Conservation (phyloP, 2,113 vertebrate genomes). For the Dendropsophus ebraccatus region DNA sequence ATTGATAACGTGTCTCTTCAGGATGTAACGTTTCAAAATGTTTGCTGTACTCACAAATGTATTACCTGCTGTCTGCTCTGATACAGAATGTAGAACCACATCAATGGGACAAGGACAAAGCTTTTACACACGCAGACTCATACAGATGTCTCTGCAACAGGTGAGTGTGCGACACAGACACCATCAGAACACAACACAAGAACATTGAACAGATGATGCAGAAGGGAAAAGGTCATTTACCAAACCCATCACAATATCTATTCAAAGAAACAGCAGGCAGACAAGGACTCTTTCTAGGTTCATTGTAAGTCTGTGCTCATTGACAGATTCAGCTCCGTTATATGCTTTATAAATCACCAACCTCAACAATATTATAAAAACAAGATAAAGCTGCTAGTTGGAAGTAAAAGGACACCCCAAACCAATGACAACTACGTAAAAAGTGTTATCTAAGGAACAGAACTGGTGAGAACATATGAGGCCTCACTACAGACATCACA, state of each 20-base stretch:
- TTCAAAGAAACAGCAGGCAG: no score
- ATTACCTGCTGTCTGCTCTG: neutral
- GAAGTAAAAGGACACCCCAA: neutral
- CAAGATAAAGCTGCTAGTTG: neutral
- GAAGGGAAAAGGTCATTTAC: neutral
- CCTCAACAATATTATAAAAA: no score
- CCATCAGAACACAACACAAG: neutral
- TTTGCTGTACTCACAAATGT: no score
- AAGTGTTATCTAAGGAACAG: neutral
- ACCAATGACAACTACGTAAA: neutral
- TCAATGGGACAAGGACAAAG: conserved; percentile 98
- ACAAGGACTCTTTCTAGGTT: no score
- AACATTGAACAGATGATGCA: neutral
- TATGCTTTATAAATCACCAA: neutral
- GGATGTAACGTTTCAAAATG: no score
- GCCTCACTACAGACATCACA: neutral
- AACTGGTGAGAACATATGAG: neutral
- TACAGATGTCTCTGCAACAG: conserved; percentile 88
- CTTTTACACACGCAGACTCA: conserved; percentile 87
- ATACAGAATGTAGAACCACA: conserved; percentile 63
- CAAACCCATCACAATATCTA: no score
- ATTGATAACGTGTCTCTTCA: no score
- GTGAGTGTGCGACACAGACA: conserved; percentile 70
- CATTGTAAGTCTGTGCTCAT: neutral
- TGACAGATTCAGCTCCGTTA: no score